Evolutionary conservation across 2,797 vertebrate genomes (phyloP), one percentile per base, ranked within the genome.

Genomic region (Etheostoma perlongum): DNA sequence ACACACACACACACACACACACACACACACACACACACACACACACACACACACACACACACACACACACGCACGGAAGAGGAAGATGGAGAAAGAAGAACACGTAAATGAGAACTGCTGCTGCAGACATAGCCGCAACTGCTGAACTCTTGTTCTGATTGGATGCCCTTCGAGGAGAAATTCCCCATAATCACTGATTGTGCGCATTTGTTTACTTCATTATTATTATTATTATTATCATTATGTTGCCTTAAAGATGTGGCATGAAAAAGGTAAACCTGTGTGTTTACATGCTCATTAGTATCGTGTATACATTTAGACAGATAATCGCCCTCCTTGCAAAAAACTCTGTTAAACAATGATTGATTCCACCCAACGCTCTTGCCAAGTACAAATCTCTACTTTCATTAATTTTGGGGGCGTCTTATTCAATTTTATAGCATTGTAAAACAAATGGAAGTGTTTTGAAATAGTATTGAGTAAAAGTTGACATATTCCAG

Each of bases 51-150:
- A 5, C 27, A 27, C 27, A 5, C 4, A 27, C 4, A 5, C 4
- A 5, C 27, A 27, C 27, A 27, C 27, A 27, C 53, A 25, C 46
- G 60, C 7, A 57, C 2, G 21, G 5, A 19, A 63, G 48, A 61
- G 27, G 58, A 53, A 25, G 55, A 55, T 23, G 48, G 30, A 69
- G 48, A 8, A 49, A 13, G 66, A 30, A 52, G 25, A 33, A 57
- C 65, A 68, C 65, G 63, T 30, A 67, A 65, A 62, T 49, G 57
- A 59, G 69, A 16, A 15, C 18, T 0, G n/a, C 42, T 54, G 52
- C 71, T 48, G 61, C 71, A 58, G 60, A 64, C 57, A 21, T 52
- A n/a, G n/a, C n/a, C n/a, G n/a, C n/a, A n/a, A 18, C 55, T 61
- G 75, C 55, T 67, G 75, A 82, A 55, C 57, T 44, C 15, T 0